phyloP scores from a whole-genome alignment of 2,113 vertebrate genomes.

The Callocephalon fimbriatum region DNA sequence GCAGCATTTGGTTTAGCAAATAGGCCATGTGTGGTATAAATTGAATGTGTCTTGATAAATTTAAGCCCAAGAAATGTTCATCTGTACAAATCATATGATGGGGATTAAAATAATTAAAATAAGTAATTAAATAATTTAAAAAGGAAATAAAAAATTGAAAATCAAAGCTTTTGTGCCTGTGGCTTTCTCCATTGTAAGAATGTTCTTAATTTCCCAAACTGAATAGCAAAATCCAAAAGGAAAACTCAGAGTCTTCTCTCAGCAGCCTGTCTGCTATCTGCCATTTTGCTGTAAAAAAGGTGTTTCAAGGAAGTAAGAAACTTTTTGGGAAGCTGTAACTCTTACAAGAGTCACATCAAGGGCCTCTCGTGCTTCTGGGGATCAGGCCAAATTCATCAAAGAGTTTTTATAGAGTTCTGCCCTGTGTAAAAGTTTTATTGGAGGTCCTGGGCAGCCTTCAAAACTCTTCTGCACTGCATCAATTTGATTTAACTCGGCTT shows the following conservation, averaged over 20 bases:
- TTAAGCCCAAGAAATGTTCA: background rate
- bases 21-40: background rate
- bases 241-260: background rate
- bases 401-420: background rate
- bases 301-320: background rate
- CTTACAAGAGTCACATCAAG: background rate
- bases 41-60: background rate
- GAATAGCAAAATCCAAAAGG: background rate
- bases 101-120: background rate
- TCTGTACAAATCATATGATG: accelerated
- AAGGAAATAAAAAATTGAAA: background rate
- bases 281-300: background rate
- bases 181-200: background rate
- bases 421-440: background rate
- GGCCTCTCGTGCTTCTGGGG: background rate
- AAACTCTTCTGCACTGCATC: background rate
- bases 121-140: background rate
- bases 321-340: background rate
- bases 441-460: background rate
- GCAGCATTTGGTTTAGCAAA: background rate
- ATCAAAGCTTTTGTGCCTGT: background rate
- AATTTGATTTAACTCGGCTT: background rate
- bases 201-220: background rate
- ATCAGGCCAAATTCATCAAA: background rate
- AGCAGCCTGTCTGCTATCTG: background rate